Conservation (phyloP, 2,113 vertebrate genomes). For the Plestiodon gilberti region DNA sequence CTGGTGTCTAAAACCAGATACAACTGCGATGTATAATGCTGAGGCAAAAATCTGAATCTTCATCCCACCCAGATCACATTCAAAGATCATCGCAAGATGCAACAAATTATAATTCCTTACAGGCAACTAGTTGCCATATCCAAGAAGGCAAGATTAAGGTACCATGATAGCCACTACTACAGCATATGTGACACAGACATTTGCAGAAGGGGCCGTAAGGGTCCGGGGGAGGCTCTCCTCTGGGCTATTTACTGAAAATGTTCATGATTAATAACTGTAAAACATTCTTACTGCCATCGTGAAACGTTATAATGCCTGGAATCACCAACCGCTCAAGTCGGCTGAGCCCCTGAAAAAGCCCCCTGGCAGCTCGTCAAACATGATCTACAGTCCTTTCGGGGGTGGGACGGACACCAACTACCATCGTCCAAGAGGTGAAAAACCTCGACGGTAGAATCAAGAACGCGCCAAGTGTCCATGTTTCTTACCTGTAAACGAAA, state of each 20-base stretch:
- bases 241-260: neutral
- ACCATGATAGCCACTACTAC: too few species aligned
- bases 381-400: neutral
- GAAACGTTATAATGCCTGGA: neutral
- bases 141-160: neutral
- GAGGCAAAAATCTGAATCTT: neutral
- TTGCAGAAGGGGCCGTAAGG: too few species aligned
- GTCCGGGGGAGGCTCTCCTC: neutral
- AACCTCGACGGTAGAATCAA: neutral
- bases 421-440: neutral
- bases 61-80: neutral
- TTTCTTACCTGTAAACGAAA: neutral
- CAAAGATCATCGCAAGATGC: neutral
- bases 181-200: too few species aligned
- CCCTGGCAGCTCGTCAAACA: neutral
- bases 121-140: neutral
- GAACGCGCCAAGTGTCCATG: neutral
- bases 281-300: neutral
- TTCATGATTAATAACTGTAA: neutral
- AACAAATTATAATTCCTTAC: neutral
- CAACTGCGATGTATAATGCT: too few species aligned
- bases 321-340: neutral
- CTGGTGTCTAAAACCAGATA: neutral
- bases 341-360: neutral
- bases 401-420: fast-evolving